These are phyloP conservation scores for Thecocarcelia acutangulata DNA, from an alignment of 2,888 invertebrate species.

Conservation along the genomic window DNA sequence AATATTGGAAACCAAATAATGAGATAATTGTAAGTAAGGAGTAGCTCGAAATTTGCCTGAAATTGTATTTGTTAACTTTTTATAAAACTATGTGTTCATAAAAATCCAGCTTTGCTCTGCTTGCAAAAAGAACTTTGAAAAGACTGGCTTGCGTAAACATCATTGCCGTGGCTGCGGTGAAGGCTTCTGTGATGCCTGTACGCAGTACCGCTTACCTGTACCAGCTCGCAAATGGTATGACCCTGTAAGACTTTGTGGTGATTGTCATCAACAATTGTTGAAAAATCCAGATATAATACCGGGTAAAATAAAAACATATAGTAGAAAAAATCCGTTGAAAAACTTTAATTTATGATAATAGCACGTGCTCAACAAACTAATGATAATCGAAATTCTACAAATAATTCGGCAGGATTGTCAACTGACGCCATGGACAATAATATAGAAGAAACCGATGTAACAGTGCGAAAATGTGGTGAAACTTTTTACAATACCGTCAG, in stretches of 20 bases:
- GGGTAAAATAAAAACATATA: constrained; percentile 71
- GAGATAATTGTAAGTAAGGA: constrained; percentile 85
- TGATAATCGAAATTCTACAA: constrained; percentile 69
- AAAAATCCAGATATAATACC: constrained; percentile 75
- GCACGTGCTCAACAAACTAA: constrained; percentile 68
- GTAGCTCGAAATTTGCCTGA: constrained; percentile 68
- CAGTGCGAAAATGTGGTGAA: constrained; percentile 86
- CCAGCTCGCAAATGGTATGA: constrained; percentile 87
- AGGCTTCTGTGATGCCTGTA: constrained; percentile 89
- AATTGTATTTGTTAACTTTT: neutral
- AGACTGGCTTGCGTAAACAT: constrained; percentile 84
- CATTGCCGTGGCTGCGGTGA: constrained; percentile 91
- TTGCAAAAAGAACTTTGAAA: constrained; percentile 84
- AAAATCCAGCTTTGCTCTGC: constrained; percentile 84
- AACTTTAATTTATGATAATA: constrained; percentile 29
- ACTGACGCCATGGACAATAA: neutral
- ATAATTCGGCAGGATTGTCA: constrained; percentile 75
- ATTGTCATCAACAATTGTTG: constrained; percentile 82
- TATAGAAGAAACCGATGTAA: constrained; percentile 82
- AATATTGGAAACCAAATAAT: constrained; percentile 90
- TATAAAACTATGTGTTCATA: neutral
- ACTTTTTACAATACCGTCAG: constrained; percentile 87
- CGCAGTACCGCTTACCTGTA: constrained; percentile 85
- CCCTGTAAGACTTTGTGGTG: constrained; percentile 88
- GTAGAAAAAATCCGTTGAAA: constrained; percentile 23